Conservation (phyloP, 23 tunicate genomes). For the Botrylloides violaceus region DNA sequence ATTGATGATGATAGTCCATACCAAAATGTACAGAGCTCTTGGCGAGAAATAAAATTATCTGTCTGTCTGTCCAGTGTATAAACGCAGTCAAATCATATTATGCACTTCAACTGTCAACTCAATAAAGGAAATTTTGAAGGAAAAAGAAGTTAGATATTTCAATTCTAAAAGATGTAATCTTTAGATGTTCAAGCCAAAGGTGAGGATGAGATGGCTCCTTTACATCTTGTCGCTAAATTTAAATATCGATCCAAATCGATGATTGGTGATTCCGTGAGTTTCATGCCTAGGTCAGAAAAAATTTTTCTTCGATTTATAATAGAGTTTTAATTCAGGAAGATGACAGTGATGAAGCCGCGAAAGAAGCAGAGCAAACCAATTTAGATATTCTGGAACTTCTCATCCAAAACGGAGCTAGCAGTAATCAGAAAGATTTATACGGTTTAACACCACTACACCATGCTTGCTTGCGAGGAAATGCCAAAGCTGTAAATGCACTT, state of each 20-base stretch:
- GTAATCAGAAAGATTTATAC: constrained; percentile 79
- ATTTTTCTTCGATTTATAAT: too few species aligned
- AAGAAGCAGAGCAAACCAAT: constrained; percentile 26
- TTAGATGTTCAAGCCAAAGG: constrained; percentile 69
- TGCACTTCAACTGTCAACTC: too few species aligned
- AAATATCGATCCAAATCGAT: constrained; percentile 30
- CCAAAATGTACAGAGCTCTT: too few species aligned
- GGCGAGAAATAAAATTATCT: too few species aligned
- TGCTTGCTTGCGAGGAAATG: constrained; percentile 77
- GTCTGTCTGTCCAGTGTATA: too few species aligned
- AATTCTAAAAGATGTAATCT: too few species aligned
- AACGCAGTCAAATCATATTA: too few species aligned
- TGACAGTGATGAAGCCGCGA: constrained; percentile 5
- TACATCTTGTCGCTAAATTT: constrained; percentile 76
- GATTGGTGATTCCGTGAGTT: neutral
- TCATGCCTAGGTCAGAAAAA: too few species aligned
- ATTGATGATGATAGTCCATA: too few species aligned
- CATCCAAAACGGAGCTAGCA: constrained; percentile 44
- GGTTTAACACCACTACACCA: constrained; percentile 84
- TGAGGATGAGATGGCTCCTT: constrained; percentile 71
- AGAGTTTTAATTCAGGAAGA: constrained; percentile 8
- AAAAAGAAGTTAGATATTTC: too few species aligned
- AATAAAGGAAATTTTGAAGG: too few species aligned
- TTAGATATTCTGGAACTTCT: constrained; percentile 34
- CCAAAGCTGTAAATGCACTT: constrained; percentile 26